These are phyloP conservation scores for Catostomus latipinnis DNA, from an alignment of 2,797 vertebrate species.

Conservation along the genomic window DNA sequence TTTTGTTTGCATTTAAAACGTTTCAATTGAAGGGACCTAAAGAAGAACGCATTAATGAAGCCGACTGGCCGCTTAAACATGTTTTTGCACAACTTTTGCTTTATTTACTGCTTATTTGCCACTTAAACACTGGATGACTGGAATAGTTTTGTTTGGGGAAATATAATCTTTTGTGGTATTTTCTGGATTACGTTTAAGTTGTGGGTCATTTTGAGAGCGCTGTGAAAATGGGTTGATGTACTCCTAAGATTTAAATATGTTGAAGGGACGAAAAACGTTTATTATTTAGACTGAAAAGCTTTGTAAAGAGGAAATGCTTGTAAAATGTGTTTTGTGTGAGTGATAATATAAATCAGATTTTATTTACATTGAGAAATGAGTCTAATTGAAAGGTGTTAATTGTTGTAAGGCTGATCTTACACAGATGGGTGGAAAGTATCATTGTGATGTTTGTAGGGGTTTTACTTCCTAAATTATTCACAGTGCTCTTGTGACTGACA, in stretches of 20 bases:
- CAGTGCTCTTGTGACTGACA: no score
- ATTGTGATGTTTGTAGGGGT: no score
- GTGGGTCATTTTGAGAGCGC: not conserved
- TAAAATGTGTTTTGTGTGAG: not conserved
- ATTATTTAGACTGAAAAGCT: not conserved
- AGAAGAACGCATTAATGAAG: no score
- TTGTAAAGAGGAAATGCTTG: not conserved
- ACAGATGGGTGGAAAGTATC: no score
- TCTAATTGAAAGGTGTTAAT: no score
- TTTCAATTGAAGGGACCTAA: not conserved
- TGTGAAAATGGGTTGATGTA: not conserved
- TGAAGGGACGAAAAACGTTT: not conserved
- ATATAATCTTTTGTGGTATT: not conserved
- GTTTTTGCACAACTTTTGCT: not conserved
- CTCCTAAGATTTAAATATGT: not conserved
- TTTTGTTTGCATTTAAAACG: not conserved
- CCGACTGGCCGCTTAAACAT: no score
- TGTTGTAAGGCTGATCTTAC: no score
- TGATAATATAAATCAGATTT: not conserved
- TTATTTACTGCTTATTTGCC: not conserved
- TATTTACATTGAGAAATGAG: not conserved
- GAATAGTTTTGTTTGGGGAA: not conserved
- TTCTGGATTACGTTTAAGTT: not conserved
- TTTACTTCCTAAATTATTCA: no score
- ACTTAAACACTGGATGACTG: constrained; percentile 9